Conservation (phyloP, 2,797 vertebrate genomes). For the Betta splendens region DNA sequence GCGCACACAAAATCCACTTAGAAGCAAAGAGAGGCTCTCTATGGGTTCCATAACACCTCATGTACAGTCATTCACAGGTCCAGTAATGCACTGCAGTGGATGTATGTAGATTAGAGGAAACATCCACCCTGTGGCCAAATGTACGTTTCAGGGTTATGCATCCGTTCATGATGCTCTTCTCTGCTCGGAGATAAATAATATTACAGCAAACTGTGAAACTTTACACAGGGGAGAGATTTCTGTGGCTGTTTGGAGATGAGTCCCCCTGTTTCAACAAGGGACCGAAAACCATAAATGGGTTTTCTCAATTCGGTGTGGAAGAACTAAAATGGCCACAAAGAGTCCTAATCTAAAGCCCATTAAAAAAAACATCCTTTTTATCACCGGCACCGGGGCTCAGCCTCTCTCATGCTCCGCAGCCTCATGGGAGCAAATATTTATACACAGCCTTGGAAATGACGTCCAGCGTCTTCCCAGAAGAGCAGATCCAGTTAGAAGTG, state of each 20-base stretch:
- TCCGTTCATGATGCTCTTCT: not conserved
- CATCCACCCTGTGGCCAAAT: not conserved
- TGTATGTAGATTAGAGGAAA: slow-evolving; percentile 22
- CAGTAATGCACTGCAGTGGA: slow-evolving; percentile 16
- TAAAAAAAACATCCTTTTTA: slow-evolving; percentile 33
- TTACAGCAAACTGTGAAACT: not conserved
- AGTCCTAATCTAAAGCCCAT: slow-evolving; percentile 45
- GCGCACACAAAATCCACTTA: slow-evolving; percentile 72
- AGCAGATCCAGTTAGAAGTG: slow-evolving; percentile 31
- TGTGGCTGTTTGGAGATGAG: not conserved
- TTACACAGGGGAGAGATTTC: not conserved
- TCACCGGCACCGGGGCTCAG: slow-evolving; percentile 40
- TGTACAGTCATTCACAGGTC: slow-evolving; percentile 23
- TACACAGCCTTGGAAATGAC: slow-evolving; percentile 33
- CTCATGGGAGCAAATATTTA: slow-evolving; percentile 45
- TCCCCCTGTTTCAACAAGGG: slow-evolving; percentile 8
- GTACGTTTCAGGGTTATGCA: not conserved
- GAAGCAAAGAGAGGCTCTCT: slow-evolving; percentile 41
- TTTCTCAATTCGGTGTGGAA: slow-evolving; percentile 17
- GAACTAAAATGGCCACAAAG: slow-evolving; percentile 26
- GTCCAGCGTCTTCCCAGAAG: slow-evolving; percentile 13
- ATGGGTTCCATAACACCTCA: slow-evolving; percentile 40
- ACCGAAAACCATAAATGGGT: slow-evolving; percentile 13
- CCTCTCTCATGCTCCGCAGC: slow-evolving; percentile 49
- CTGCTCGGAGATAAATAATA: not conserved